phyloP scores from a whole-genome alignment of 2,888 invertebrate genomes.

The Drosophila kanekoi region DNA sequence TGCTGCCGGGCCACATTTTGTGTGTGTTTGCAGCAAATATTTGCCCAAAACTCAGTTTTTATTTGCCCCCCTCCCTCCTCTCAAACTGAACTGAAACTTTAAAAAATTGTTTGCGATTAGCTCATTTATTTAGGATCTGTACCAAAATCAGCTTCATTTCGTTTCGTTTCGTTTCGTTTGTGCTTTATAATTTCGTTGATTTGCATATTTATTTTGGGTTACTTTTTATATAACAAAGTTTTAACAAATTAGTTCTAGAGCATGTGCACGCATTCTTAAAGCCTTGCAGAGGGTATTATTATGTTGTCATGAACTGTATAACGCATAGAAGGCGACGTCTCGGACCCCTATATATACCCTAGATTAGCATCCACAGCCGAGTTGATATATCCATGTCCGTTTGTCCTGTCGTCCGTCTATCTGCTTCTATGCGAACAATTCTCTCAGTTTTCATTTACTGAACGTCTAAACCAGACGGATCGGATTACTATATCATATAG shows the following conservation, averaged over 20 bases:
- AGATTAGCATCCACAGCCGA: too few relatives aligned
- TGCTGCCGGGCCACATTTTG: constrained; percentile 21
- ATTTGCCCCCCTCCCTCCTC: constrained; percentile 8
- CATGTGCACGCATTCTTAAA: too few relatives aligned
- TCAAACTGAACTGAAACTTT: constrained; percentile 20
- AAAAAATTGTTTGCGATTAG: constrained; percentile 7
- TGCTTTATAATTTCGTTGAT: constrained; percentile 9
- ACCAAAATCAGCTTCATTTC: not conserved
- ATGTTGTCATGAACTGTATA: not conserved
- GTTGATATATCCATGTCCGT: too few relatives aligned
- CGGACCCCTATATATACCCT: too few relatives aligned
- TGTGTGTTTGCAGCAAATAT: constrained; percentile 39
- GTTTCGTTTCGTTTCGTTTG: not conserved
- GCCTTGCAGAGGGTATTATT: not conserved
- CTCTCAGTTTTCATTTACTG: too few relatives aligned
- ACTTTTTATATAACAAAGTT: not conserved
- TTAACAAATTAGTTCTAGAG: not conserved
- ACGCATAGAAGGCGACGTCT: too few relatives aligned
- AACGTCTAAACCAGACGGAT: too few relatives aligned
- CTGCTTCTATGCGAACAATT: too few relatives aligned
- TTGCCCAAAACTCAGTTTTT: constrained; percentile 31
- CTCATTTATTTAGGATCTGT: constrained; percentile 33
- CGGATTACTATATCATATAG: too few relatives aligned
- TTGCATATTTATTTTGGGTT: constrained; percentile 10
- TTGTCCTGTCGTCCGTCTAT: too few relatives aligned